Percentiles rank a stretch among this genome's conserved stretches.
Evolutionary conservation across 2,888 invertebrate species (phyloP).

Genomic region (Pristionchus mayeri): DNA sequence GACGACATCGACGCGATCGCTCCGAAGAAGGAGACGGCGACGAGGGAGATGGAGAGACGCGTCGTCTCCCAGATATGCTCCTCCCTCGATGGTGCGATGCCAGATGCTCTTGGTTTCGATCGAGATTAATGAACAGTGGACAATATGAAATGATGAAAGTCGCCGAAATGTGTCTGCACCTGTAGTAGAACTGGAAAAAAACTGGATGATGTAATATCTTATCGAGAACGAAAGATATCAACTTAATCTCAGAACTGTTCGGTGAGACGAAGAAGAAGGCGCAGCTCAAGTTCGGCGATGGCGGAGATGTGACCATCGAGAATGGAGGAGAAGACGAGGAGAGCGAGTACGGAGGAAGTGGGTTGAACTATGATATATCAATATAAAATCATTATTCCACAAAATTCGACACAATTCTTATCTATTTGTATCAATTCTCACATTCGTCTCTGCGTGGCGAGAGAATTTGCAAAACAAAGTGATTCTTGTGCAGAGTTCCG

Average conservation of each 20-base stretch:
- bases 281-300: conserved; percentile 58
- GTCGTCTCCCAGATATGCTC: conserved; percentile 93
- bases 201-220: neutral
- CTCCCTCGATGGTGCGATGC: conserved; percentile 85
- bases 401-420: no score
- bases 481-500: neutral
- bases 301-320: conserved; percentile 60
- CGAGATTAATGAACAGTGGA: no score
- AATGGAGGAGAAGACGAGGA: conserved; percentile 31
- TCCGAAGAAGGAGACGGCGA: conserved; percentile 89
- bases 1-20: conserved; percentile 98
- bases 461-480: no score
- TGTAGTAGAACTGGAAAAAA: no score
- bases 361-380: no score
- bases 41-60: conserved; percentile 94
- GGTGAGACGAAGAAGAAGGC: conserved; percentile 60
- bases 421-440: no score
- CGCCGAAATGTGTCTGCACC: no score
- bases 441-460: no score
- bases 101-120: no score
- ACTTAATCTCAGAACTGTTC: conserved; percentile 61
- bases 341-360: conserved; percentile 37
- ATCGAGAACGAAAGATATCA: no score
- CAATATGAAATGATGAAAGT: neutral
- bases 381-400: no score